Evolutionary conservation across 23 tunicate species (phyloP).

Genomic region (Halocynthia aurantium): DNA sequence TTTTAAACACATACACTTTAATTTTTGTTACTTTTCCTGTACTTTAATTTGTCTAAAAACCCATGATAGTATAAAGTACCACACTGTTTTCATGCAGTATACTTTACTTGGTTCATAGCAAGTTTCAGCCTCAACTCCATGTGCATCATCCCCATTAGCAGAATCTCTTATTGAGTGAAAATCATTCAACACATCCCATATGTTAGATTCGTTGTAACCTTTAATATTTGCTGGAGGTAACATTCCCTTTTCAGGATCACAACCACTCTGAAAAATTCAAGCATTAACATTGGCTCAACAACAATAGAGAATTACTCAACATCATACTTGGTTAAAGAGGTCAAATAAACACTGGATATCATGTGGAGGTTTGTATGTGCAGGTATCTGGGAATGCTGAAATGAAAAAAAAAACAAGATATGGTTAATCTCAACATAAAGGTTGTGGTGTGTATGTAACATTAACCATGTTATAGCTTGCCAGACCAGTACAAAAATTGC

Average conservation of each 20-base stretch:
- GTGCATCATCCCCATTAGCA: background rate
- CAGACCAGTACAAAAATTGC: too few species aligned
- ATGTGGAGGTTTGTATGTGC: constrained; percentile 14
- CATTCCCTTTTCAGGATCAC: constrained; percentile 11
- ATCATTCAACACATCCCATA: constrained; percentile 13
- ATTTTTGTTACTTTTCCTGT: too few species aligned
- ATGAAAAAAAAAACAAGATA: background rate
- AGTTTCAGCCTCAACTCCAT: constrained; percentile 19
- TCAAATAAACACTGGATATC: background rate
- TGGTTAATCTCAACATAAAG: too few species aligned
- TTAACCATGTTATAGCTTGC: too few species aligned
- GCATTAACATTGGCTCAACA: background rate
- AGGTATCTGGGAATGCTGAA: constrained; percentile 15
- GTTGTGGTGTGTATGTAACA: too few species aligned
- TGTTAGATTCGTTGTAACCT: background rate
- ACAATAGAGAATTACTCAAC: background rate
- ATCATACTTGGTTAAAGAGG: constrained; percentile 15
- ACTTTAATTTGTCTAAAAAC: too few species aligned
- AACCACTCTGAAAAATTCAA: constrained; percentile 10
- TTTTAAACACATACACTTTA: too few species aligned
- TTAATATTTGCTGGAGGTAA: constrained; percentile 5
- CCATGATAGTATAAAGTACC: too few species aligned
- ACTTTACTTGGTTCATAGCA: constrained; percentile 5
- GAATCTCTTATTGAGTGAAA: constrained; percentile 1
- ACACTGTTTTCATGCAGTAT: background rate